These are phyloP conservation scores for Noctilio leporinus DNA, from an alignment of 2,113 vertebrate species.

Conservation along the genomic window DNA sequence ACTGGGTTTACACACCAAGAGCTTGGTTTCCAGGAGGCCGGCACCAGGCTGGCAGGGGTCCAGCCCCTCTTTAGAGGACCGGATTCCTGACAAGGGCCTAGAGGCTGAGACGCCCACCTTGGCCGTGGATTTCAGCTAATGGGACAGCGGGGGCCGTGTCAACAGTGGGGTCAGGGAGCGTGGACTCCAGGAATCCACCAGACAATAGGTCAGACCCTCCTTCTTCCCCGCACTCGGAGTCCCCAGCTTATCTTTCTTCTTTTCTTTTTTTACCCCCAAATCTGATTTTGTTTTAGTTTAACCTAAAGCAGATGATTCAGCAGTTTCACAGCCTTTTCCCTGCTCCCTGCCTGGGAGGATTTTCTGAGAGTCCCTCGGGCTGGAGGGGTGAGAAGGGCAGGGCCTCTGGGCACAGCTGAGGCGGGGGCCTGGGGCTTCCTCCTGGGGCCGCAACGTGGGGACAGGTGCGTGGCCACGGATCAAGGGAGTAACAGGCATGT, in stretches of 20 bases:
- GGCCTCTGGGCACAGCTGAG: fast-evolving
- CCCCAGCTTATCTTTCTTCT: background rate
- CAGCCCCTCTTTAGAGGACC: fast-evolving
- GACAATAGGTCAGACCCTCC: background rate
- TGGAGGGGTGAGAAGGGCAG: no score
- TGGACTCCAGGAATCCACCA: background rate
- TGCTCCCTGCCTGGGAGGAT: background rate
- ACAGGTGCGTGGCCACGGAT: background rate
- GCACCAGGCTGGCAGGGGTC: fast-evolving
- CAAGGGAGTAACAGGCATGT: background rate
- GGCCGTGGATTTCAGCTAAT: background rate
- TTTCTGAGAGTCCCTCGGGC: background rate
- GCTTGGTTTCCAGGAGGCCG: conserved; percentile 17
- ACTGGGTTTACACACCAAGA: background rate
- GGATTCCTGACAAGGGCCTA: background rate
- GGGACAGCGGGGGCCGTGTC: background rate
- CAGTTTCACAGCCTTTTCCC: background rate
- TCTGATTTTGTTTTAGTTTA: background rate
- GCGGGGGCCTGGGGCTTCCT: background rate
- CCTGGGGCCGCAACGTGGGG: fast-evolving
- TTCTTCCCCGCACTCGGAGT: background rate
- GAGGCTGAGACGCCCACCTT: background rate
- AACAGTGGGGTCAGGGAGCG: background rate
- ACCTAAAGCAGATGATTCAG: background rate
- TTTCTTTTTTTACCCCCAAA: background rate